Evolutionary conservation across 1,140 invertebrate species (phyloP), one percentile per base, ranked within the genome.

Genomic region (Drosophila equinoxialis): DNA sequence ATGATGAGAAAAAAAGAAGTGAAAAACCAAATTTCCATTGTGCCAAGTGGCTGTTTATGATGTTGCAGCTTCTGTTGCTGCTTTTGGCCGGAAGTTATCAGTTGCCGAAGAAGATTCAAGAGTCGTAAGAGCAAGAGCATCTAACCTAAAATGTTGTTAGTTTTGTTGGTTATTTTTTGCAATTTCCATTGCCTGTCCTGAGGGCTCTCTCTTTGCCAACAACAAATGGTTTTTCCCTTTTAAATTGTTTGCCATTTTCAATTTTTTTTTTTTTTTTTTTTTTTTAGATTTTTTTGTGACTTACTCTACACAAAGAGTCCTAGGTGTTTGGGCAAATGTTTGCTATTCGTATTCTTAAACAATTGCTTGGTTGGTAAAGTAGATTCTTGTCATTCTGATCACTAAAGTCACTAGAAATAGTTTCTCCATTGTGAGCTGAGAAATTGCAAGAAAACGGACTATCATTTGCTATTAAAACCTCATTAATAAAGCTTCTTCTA

Each of bases 241-340:
- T 86, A 86, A 83, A 86, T 87, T 87, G 83, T 86, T 86, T 83
- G 79, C 79, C 39, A 87, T 87, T 82, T 87, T 86, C 66, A 58
- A 86, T 82, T 87, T 86, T 85, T 72, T 51, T 51, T 23, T 51
- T 51, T 23, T 1, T 11, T n/a, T 23, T 6, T 17, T 48, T n/a
- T 51, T 23, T 51, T 51, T 23, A 23, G 1, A 2, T 1, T 11
- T n/a, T 23, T 6, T 17, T 48, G 8, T 48, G 0, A 8, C 17
- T 37, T 37, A 41, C 58, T 23, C 35, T 60, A 13, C 23, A 2
- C 14, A n/a, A 23, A 11, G 58, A n/a, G 35, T 39, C 17, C 26
- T 60, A 6, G 37, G 17, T n/a, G 11, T 60, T 11, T 60, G n/a
- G 20, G 0, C 1, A 39, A 60, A 45, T 26, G 14, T 59, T 66